Evolutionary conservation across 37 sponge, comb jelly and placozoan genomes (phyloP).

Genomic region (Halichondria panicea): DNA sequence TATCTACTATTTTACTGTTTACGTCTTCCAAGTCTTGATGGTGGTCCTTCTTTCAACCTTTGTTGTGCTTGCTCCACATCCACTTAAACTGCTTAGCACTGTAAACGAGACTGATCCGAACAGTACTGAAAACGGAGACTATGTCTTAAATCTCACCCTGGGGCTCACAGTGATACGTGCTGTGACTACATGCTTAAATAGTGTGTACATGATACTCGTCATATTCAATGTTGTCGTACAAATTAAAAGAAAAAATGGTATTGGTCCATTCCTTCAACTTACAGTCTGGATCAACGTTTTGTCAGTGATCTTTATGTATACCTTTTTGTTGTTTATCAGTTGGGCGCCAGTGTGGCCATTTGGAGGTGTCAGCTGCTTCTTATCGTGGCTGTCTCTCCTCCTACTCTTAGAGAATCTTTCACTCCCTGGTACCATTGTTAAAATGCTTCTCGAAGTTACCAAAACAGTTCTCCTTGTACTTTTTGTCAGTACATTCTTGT

Average conservation of each 20-base stretch:
- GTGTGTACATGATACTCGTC: not conserved
- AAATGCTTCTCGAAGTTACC: slow-evolving; percentile 81
- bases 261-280: slow-evolving; percentile 44
- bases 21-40: slow-evolving; percentile 37
- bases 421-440: slow-evolving; percentile 77
- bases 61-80: slow-evolving; percentile 21
- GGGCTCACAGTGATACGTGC: too few relatives aligned
- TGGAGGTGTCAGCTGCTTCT: slow-evolving; percentile 75
- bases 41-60: slow-evolving; percentile 59
- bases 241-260: slow-evolving; percentile 18
- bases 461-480: slow-evolving; percentile 64
- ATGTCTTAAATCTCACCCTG: too few relatives aligned
- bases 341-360: slow-evolving; percentile 40
- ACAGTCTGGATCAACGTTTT: slow-evolving; percentile 1
- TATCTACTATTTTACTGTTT: not conserved
- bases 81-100: not conserved
- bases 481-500: slow-evolving; percentile 36
- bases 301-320: slow-evolving; percentile 17
- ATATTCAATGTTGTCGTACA: slow-evolving; percentile 3
- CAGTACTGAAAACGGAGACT: too few relatives aligned
- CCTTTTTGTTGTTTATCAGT: slow-evolving; percentile 47
- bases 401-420: slow-evolving; percentile 65
- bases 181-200: too few relatives aligned
- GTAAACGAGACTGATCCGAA: too few relatives aligned
- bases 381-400: slow-evolving; percentile 77